Percentiles rank a stretch among this genome's conserved stretches.
These are phyloP conservation scores for Zaprionus inermis DNA, from an alignment of 1,140 invertebrate species.

Conservation along the genomic window DNA sequence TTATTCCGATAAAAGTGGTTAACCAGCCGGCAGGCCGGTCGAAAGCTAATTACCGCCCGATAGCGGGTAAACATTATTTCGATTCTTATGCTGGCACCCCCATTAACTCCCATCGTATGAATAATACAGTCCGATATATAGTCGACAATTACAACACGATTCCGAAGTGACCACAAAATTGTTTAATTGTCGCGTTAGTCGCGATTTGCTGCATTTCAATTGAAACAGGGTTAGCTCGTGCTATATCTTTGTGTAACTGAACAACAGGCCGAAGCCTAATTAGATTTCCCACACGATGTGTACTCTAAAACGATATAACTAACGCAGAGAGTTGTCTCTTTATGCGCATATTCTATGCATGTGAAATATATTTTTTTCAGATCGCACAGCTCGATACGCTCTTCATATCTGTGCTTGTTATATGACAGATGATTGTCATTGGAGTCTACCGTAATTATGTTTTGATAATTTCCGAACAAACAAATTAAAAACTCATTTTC, in stretches of 20 bases:
- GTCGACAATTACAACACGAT: conserved; percentile 1
- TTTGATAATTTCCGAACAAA: not conserved
- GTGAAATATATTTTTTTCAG: no score
- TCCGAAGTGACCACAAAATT: not conserved
- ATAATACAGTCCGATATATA: not conserved
- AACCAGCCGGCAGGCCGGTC: not conserved
- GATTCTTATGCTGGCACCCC: conserved; percentile 14
- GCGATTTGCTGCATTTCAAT: conserved; percentile 21
- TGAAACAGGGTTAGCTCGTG: conserved; percentile 16
- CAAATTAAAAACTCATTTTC: conserved; percentile 2
- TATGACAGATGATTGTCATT: no score
- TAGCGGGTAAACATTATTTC: conserved; percentile 4
- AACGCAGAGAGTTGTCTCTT: not conserved
- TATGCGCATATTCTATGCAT: not conserved
- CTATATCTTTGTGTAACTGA: not conserved
- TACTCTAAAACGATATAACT: not conserved
- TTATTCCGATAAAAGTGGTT: conserved; percentile 6
- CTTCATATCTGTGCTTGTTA: no score
- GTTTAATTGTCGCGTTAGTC: conserved; percentile 16
- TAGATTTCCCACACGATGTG: conserved; percentile 8
- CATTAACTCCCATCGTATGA: not conserved
- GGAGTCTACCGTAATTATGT: not conserved
- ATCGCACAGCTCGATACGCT: no score
- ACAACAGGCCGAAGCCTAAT: conserved; percentile 5
- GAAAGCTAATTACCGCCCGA: not conserved